Evolutionary conservation across 2,888 invertebrate species (phyloP), one percentile per base, ranked within the genome.

Genomic region (Drosophila mimica): DNA sequence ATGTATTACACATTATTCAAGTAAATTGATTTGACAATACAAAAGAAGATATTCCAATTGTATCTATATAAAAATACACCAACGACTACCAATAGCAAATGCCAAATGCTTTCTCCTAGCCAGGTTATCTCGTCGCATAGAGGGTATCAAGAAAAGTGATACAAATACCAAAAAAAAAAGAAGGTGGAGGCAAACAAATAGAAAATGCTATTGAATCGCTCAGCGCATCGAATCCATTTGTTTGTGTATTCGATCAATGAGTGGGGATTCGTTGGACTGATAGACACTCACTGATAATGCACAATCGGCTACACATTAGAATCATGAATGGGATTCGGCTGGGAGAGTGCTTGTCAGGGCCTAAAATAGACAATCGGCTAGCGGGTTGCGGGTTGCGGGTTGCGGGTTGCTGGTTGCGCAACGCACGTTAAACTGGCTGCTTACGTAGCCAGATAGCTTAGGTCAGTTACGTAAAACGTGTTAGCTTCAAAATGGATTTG

Each of bases 401-500:
- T 25, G 25, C 74, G 59, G 49, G 38, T 38, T 15, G 30, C 3
- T 33, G 11, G 53, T 78, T 78, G 53, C 71, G 53, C 66, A 79
- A 78, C 58, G 38, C 56, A 67, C 66, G 76, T 70, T 76, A 74
- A 77, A 60, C 68, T 59, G 28, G 40, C 56, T 46, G 71, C 58
- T 59, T 72, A 74, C 80, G 74, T 64, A 70, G 70, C 66, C 63
- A 28, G 59, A 70, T 76, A 74, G 54, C 85, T 84, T 81, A 83
- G 84, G 84, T 84, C 84, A 87, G 84, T 84, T 83, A 87, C 65
- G 80, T 83, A 82, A 87, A 80, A 58, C 59, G 36, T 48, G 63
- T 79, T 71, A 62, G 34, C 38, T 40, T 52, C 20, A 13, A 40
- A 25, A 4, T 30, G 31, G 28, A 4, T 31, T 31, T 34, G 36